Evolutionary conservation across 2,888 invertebrate species (phyloP).

Genomic region (Agonopterix arenella): DNA sequence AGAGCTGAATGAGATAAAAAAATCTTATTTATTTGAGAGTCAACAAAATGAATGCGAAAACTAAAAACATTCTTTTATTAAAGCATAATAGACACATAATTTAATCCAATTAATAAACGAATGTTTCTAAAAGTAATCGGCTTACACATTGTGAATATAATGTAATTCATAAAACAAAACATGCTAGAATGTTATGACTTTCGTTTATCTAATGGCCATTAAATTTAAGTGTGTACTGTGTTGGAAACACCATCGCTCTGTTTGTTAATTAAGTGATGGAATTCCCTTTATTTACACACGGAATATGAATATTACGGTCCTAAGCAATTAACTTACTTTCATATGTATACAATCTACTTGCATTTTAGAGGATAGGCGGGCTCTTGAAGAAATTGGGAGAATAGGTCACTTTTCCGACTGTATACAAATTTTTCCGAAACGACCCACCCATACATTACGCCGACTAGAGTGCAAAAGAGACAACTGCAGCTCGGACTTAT

Average conservation of each 20-base stretch:
- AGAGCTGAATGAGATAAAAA: too few relatives aligned
- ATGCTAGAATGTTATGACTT: background rate
- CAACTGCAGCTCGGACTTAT: too few relatives aligned
- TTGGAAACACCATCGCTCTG: conserved; percentile 12
- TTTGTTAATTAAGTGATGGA: conserved; percentile 25
- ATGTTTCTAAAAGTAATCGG: background rate
- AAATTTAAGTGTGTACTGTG: conserved; percentile 7
- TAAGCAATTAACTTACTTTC: conserved; percentile 6
- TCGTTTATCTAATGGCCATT: conserved; percentile 1
- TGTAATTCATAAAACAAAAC: background rate
- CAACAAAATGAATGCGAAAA: too few relatives aligned
- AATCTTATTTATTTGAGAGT: too few relatives aligned
- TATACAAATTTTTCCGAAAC: too few relatives aligned
- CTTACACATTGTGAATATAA: background rate
- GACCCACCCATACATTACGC: too few relatives aligned
- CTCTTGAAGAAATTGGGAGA: too few relatives aligned
- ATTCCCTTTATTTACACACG: conserved; percentile 7
- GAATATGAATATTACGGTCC: conserved; percentile 10
- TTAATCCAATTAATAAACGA: too few relatives aligned
- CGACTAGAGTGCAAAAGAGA: too few relatives aligned
- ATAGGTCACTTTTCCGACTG: too few relatives aligned
- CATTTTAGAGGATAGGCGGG: background rate
- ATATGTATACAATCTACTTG: background rate
- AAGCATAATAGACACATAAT: too few relatives aligned
- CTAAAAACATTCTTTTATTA: too few relatives aligned